Percentiles rank a stretch among this genome's conserved stretches.
These are phyloP conservation scores for Alsophila aescularia DNA, from an alignment of 2,888 invertebrate species.

Conservation along the genomic window DNA sequence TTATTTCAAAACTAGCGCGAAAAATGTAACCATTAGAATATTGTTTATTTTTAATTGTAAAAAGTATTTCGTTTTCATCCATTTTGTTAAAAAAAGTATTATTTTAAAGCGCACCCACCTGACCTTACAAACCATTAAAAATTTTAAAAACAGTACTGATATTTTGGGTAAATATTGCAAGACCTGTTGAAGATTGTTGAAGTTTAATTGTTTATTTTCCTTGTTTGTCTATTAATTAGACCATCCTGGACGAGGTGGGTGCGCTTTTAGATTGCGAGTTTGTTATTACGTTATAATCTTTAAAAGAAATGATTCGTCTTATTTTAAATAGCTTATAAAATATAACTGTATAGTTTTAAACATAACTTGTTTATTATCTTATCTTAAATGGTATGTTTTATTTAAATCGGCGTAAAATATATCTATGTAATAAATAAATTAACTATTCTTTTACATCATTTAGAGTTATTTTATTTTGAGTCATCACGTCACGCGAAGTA, in stretches of 20 bases:
- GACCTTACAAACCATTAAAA: not conserved
- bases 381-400: constrained; percentile 30
- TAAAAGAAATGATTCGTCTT: constrained; percentile 3
- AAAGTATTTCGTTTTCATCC: not conserved
- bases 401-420: constrained; percentile 46
- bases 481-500: constrained; percentile 58
- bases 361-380: constrained; percentile 25
- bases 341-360: constrained; percentile 12
- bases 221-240: not conserved
- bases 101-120: constrained; percentile 3
- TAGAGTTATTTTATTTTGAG: constrained; percentile 67
- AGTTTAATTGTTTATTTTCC: too few relatives aligned
- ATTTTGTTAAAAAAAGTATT: constrained; percentile 7
- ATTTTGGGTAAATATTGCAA: too few relatives aligned
- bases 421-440: constrained; percentile 63
- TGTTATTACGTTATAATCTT: too few relatives aligned
- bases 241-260: not conserved
- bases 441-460: constrained; percentile 66
- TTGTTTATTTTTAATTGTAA: not conserved
- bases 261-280: not conserved
- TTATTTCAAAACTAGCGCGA: constrained; percentile 1
- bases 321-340: not conserved
- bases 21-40: not conserved
- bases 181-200: too few relatives aligned
- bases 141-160: not conserved